phyloP scores from a whole-genome alignment of 2,888 invertebrate species.

The Polyploca ridens region DNA sequence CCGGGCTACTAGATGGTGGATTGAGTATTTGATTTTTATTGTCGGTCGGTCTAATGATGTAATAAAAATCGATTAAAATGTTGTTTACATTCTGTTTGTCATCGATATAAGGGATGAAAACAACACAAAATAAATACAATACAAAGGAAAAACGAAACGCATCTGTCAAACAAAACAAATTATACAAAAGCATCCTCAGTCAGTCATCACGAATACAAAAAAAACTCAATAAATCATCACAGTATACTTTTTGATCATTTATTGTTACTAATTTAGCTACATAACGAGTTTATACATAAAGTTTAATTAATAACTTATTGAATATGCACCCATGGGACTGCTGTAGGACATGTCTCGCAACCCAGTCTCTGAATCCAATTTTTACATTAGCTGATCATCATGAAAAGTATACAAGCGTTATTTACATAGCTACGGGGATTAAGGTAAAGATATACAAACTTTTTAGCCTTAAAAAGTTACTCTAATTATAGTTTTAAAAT shows the following conservation, averaged over 20 bases:
- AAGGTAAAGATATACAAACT: conserved; percentile 45
- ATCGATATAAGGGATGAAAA: too few relatives aligned
- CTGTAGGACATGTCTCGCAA: conserved; percentile 62
- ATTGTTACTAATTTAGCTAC: not conserved
- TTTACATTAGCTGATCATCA: conserved; percentile 51
- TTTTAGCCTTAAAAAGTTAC: not conserved
- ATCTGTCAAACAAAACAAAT: not conserved
- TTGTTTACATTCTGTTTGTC: too few relatives aligned
- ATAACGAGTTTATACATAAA: not conserved
- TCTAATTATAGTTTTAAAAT: not conserved
- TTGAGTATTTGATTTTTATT: too few relatives aligned
- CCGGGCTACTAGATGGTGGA: too few relatives aligned
- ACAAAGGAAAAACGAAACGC: not conserved
- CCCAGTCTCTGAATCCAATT: conserved; percentile 56
- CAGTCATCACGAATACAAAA: not conserved
- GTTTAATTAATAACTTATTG: conserved; percentile 7
- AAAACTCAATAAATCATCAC: not conserved
- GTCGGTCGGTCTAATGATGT: too few relatives aligned
- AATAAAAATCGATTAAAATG: too few relatives aligned
- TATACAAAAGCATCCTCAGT: not conserved
- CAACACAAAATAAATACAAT: too few relatives aligned
- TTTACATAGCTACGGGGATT: conserved; percentile 56
- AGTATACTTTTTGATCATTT: not conserved
- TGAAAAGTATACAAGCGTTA: conserved; percentile 59
- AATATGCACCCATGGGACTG: conserved; percentile 57